Percentiles rank a stretch among this genome's conserved stretches.
Evolutionary conservation across 2,888 invertebrate genomes (phyloP).

Genomic region (Lasioglossum morio): DNA sequence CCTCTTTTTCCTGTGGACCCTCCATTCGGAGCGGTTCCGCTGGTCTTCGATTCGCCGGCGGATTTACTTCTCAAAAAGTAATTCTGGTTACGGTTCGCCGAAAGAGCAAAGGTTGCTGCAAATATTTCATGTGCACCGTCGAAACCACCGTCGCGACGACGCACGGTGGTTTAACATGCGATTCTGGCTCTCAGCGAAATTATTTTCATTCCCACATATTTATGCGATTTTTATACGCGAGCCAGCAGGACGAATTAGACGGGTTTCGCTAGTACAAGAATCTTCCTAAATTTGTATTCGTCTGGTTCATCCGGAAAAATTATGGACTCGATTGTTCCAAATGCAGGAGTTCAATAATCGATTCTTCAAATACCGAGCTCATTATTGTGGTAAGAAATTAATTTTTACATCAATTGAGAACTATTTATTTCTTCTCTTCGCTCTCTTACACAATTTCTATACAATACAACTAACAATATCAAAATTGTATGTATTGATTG

Average conservation of each 20-base stretch:
- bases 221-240: neutral
- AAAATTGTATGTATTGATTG: no score
- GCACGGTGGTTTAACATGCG: neutral
- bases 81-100: slow-evolving; percentile 6
- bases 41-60: neutral
- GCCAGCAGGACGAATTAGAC: neutral
- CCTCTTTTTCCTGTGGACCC: neutral
- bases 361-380: no score
- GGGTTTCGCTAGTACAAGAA: neutral
- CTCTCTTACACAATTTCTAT: no score
- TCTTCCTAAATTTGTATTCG: neutral
- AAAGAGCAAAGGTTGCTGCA: slow-evolving; percentile 10
- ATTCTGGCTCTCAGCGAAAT: neutral
- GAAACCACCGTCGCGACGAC: neutral
- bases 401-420: no score
- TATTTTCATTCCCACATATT: slow-evolving; percentile 2
- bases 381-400: no score
- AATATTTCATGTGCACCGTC: neutral
- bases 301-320: neutral
- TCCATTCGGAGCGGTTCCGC: neutral
- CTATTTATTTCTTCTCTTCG: no score
- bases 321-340: neutral
- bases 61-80: neutral
- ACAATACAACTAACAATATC: no score
- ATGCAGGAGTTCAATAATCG: no score